These are phyloP conservation scores for Fregetta grallaria DNA, from an alignment of 2,113 vertebrate species.

Conservation along the genomic window DNA sequence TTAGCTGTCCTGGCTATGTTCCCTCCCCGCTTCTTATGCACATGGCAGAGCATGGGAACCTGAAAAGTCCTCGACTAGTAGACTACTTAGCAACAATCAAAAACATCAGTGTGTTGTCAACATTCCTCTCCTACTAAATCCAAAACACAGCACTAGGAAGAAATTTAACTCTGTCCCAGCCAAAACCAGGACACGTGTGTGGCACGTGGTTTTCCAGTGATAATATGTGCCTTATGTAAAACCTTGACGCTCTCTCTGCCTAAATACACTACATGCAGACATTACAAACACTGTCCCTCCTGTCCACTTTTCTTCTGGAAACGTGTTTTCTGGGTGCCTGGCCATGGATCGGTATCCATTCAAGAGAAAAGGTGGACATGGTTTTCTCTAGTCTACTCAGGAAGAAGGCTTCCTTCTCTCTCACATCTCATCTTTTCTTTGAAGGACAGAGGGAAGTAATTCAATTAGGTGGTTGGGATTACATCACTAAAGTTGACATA, in stretches of 20 bases:
- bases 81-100: too few species aligned
- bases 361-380: background rate
- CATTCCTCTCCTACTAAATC: too few species aligned
- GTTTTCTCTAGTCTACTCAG: background rate
- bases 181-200: too few species aligned
- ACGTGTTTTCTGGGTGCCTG: background rate
- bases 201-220: background rate
- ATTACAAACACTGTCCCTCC: background rate
- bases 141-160: too few species aligned
- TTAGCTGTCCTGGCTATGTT: too few species aligned
- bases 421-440: background rate
- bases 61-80: too few species aligned
- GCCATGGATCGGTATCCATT: accelerated
- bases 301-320: background rate
- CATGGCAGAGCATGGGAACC: too few species aligned
- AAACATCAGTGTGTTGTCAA: too few species aligned
- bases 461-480: background rate
- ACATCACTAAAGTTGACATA: background rate
- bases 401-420: background rate
- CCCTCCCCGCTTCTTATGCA: too few species aligned
- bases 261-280: background rate
- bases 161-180: too few species aligned
- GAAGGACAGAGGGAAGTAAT: background rate
- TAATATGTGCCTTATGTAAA: background rate
- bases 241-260: background rate